A percentile compares a stretch with the other conserved stretches of the same genome.
phyloP scores from a whole-genome alignment of 2,113 vertebrate genomes.

The Cryptoleucopteryx plumbea region DNA sequence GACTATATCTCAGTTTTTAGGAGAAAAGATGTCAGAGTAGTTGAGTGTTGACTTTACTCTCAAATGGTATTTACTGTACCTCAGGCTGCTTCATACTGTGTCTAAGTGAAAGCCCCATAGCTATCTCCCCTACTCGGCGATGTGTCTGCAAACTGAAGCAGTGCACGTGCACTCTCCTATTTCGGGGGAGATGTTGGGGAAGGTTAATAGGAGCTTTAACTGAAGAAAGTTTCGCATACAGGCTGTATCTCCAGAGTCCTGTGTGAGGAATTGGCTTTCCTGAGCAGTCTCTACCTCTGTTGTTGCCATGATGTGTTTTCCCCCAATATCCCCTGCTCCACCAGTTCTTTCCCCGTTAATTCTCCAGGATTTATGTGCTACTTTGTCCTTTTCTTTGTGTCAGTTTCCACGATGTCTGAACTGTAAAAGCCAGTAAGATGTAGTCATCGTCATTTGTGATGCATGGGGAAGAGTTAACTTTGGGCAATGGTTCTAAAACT shows the following conservation, averaged over 20 bases:
- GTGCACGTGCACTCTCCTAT: not conserved
- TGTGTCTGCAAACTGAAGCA: not conserved
- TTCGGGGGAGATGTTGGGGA: not conserved
- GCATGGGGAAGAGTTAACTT: not conserved
- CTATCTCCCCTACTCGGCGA: rapidly evolving
- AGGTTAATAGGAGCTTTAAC: not conserved
- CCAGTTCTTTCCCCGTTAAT: not conserved
- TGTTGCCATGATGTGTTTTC: not conserved
- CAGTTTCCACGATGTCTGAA: not conserved
- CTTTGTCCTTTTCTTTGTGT: not conserved
- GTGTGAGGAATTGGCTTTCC: not conserved
- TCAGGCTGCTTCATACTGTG: not conserved
- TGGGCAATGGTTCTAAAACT: not conserved
- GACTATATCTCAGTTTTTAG: not conserved
- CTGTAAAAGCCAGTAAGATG: not conserved
- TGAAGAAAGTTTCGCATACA: not conserved
- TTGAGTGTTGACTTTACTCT: not conserved
- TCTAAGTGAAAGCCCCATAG: not conserved
- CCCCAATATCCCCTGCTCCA: not conserved
- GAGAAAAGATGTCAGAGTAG: not conserved
- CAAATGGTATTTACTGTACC: not conserved
- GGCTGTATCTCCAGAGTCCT: not conserved
- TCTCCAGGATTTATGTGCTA: not conserved
- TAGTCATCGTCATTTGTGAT: not conserved
- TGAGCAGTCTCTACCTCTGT: not conserved